phyloP scores from a whole-genome alignment of 2,888 invertebrate genomes.

The Orthonychiurus folsomi region DNA sequence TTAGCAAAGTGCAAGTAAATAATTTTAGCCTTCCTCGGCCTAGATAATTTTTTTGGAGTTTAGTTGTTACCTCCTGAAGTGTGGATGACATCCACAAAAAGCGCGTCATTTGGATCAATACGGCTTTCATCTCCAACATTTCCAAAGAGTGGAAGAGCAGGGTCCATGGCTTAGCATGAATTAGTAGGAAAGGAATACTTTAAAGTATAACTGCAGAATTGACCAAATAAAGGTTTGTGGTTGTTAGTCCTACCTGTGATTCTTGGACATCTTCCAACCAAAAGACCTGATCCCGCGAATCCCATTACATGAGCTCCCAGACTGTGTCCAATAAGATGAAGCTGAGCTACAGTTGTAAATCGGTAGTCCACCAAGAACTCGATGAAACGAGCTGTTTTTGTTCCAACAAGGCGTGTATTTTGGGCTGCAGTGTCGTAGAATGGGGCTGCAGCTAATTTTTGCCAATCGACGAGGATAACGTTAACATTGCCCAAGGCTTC shows the following conservation, averaged over 20 bases:
- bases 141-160: constrained; percentile 59
- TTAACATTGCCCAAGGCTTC: constrained; percentile 12
- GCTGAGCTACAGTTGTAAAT: constrained; percentile 48
- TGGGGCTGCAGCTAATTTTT: constrained; percentile 53
- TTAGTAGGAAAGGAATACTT: too few species aligned
- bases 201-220: too few species aligned
- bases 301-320: constrained; percentile 58
- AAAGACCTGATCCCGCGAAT: constrained; percentile 52
- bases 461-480: constrained; percentile 52
- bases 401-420: constrained; percentile 55
- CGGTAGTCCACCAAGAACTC: constrained; percentile 55
- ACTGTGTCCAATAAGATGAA: constrained; percentile 56
- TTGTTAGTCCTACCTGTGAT: neutral
- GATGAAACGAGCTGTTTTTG: constrained; percentile 52
- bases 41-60: too few species aligned
- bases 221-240: too few species aligned
- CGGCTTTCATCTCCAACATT: constrained; percentile 45
- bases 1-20: too few species aligned
- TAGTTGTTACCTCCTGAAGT: constrained; percentile 19
- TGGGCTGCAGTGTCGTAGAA: constrained; percentile 54
- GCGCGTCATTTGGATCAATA: constrained; percentile 57
- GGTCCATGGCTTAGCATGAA: constrained; percentile 58
- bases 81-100: constrained; percentile 21
- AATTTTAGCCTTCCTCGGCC: too few species aligned
- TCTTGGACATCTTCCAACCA: constrained; percentile 40